Conservation (phyloP, 2,113 vertebrate species). For the Corythoichthys intestinalis region DNA sequence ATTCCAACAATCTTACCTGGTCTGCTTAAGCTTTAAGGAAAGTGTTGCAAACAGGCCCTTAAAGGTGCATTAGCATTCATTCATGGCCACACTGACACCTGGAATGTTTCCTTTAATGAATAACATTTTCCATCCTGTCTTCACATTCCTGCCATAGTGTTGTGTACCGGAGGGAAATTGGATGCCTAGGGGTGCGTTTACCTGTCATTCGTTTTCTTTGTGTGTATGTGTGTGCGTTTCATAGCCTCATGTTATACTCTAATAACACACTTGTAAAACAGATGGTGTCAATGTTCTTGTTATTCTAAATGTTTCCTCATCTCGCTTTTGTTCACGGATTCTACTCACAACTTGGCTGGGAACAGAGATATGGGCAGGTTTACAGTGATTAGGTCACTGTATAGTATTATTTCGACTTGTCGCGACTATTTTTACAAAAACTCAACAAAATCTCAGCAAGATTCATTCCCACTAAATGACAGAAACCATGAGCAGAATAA, state of each 20-base stretch:
- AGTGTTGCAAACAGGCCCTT: neutral
- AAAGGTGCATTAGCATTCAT: neutral
- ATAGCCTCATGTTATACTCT: slow-evolving; percentile 24
- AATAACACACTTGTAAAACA: slow-evolving; percentile 47
- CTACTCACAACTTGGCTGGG: no score
- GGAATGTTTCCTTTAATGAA: slow-evolving; percentile 60
- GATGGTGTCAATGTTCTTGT: slow-evolving; percentile 27
- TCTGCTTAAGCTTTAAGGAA: neutral
- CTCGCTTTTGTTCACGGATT: no score
- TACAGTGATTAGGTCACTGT: no score
- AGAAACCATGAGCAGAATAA: no score
- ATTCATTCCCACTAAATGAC: no score
- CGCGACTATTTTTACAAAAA: no score
- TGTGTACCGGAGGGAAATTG: slow-evolving; percentile 16
- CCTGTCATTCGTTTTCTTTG: slow-evolving; percentile 14
- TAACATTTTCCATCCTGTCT: slow-evolving; percentile 46
- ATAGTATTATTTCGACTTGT: no score
- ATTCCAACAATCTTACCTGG: neutral
- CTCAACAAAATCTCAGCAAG: no score
- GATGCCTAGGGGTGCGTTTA: slow-evolving; percentile 27
- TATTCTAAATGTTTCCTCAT: neutral
- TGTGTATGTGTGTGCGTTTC: slow-evolving; percentile 8
- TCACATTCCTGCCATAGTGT: slow-evolving; percentile 45
- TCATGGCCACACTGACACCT: slow-evolving; percentile 46
- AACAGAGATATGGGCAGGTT: no score